Base-by-base conservation (phyloP, 2,888 invertebrate species). In the Platycheirus albimanus region DNA sequence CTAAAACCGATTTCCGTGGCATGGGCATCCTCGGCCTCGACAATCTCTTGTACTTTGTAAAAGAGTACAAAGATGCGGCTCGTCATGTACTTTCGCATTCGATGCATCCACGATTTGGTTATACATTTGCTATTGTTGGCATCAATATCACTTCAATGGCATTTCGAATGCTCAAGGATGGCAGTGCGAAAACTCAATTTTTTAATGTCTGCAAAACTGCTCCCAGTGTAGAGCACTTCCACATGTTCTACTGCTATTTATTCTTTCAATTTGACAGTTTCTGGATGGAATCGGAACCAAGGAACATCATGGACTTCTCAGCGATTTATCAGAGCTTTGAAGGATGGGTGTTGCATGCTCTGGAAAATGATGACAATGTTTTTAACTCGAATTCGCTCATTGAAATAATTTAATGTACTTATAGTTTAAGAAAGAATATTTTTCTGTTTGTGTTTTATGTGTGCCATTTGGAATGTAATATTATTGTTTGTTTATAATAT, bases 1-100 rank as follows among this genome's bases (percentile, higher is more conserved):
- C 99, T 0, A 96, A 97, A 90, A 99, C 99, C 0, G 99, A 99
- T 91, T 99, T 99, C 89, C 94, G 99, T 63, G 99, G 99, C 80
- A 99, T 99, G 98, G 99, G 99, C 20, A 90, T 98, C 77, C 92
- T 99, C 43, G 98, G 98, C 7, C 91, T 99, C 52, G 96, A 98
- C 87, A 98, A 99, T 91, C 92, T 99, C 0, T 89, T 98, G 87
- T 98, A 93, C 88, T 98, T 98, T 91, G 95, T 96, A 24, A 93
- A 93, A 36, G 95, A 96, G 88, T 97, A 97, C 90, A 94, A 94
- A 17, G 94, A 94, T 86, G 94, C 95, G 13, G 96, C 98, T 1
- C 93, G 93, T 63, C 96, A 97, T 89, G 96, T 98, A 4, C 91
- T 98, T 11, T 94, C 95, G 15, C 97, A 97, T 89, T 98, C 98